phyloP scores from a whole-genome alignment of 2,113 vertebrate species.

The Symphodus melops region DNA sequence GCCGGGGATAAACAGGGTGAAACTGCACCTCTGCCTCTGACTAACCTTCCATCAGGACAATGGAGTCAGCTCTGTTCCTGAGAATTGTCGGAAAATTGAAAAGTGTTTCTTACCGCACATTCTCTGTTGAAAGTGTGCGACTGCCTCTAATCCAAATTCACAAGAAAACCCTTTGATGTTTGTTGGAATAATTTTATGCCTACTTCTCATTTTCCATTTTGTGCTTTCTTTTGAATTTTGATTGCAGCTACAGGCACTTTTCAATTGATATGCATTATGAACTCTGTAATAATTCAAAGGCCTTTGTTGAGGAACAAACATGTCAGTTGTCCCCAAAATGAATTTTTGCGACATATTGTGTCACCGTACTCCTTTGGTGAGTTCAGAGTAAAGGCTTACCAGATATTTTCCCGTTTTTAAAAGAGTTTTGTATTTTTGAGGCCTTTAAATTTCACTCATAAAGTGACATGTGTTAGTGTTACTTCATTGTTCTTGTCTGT shows the following conservation, averaged over 20 bases:
- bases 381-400: conserved; percentile 14
- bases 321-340: conserved; percentile 60
- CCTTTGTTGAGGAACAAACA: conserved; percentile 76
- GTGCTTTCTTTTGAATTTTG: conserved; percentile 76
- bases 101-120: conserved; percentile 54
- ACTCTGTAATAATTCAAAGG: conserved; percentile 69
- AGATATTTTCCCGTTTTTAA: background rate
- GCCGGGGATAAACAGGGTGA: conserved; percentile 43
- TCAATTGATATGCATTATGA: conserved; percentile 66
- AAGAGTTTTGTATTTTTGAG: conserved; percentile 5
- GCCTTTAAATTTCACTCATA: conserved; percentile 18
- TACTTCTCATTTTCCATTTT: conserved; percentile 73
- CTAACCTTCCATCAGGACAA: conserved; percentile 57
- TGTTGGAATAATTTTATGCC: conserved; percentile 74
- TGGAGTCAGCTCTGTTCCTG: conserved; percentile 26
- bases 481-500: conserved; percentile 20
- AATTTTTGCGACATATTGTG: conserved; percentile 41
- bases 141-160: conserved; percentile 76
- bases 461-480: conserved; percentile 32
- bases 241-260: conserved; percentile 76
- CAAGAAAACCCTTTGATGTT: conserved; percentile 77
- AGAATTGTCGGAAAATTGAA: conserved; percentile 70
- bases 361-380: conserved; percentile 23
- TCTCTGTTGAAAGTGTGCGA: conserved; percentile 63
- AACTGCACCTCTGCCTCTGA: conserved; percentile 41